phyloP scores from a whole-genome alignment of 2,797 vertebrate genomes.

The Siniperca obscura region DNA sequence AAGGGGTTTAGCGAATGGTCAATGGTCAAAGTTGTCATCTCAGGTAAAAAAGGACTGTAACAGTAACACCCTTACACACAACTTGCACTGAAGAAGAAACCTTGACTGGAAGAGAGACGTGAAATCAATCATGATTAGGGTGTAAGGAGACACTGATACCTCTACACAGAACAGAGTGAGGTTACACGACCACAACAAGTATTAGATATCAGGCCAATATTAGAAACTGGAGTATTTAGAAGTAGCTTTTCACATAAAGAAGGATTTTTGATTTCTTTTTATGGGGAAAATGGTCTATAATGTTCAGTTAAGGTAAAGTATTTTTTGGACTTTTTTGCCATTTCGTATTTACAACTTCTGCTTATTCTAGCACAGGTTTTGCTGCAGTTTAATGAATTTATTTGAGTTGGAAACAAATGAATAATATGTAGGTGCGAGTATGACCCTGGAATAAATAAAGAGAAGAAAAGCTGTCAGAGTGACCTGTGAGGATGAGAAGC shows the following conservation, averaged over 20 bases:
- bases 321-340: not conserved
- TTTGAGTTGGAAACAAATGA: not conserved
- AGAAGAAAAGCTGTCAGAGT: conserved; percentile 3
- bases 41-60: not conserved
- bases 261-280: not conserved
- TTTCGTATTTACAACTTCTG: not conserved
- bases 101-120: not conserved
- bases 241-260: not conserved
- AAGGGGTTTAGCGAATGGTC: not conserved
- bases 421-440: not conserved
- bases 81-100: not conserved
- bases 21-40: not conserved
- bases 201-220: not conserved
- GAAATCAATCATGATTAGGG: conserved; percentile 4
- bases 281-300: not conserved
- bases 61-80: not conserved
- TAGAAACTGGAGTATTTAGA: not conserved
- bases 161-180: not conserved
- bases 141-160: conserved; percentile 18
- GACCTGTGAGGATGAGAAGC: conserved; percentile 5
- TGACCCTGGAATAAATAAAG: not conserved
- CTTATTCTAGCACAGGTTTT: not conserved
- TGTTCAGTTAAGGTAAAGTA: not conserved
- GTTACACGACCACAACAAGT: not conserved
- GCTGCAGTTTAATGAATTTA: not conserved